Conservation (phyloP, 2,113 vertebrate species). For the Cyprinodon tularosa region DNA sequence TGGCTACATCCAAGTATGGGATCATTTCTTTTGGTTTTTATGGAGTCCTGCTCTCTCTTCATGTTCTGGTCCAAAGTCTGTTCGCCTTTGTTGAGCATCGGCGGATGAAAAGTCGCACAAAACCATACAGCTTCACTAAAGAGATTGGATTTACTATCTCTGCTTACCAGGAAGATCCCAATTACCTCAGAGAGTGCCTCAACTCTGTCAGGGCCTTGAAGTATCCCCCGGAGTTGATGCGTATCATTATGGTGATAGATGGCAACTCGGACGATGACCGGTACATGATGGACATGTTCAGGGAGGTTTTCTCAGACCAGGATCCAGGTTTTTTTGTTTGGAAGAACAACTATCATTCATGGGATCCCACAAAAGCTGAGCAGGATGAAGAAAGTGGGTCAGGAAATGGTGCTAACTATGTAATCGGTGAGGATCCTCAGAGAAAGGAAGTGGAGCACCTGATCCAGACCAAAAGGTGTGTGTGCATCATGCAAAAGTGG, state of each 20-base stretch:
- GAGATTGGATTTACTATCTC: slow-evolving; percentile 89
- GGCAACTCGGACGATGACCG: slow-evolving; percentile 86
- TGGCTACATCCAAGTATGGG: slow-evolving; percentile 76
- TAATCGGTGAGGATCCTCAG: slow-evolving; percentile 79
- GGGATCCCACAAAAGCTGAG: slow-evolving; percentile 58
- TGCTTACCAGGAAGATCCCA: slow-evolving; percentile 87
- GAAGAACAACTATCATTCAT: slow-evolving; percentile 88
- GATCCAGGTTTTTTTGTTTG: slow-evolving; percentile 84
- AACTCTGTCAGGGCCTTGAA: slow-evolving; percentile 79
- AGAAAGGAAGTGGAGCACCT: slow-evolving; percentile 82
- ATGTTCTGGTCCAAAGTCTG: slow-evolving; percentile 86
- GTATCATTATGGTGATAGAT: slow-evolving; percentile 89
- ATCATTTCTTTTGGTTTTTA: slow-evolving; percentile 91
- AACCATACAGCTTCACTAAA: slow-evolving; percentile 75
- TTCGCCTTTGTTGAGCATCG: slow-evolving; percentile 88
- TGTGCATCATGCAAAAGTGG: slow-evolving; percentile 93
- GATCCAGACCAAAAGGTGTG: slow-evolving; percentile 82
- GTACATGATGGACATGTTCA: slow-evolving; percentile 94
- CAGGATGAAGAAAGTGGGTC: slow-evolving; percentile 16
- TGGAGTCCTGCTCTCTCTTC: slow-evolving; percentile 84
- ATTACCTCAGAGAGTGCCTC: slow-evolving; percentile 87
- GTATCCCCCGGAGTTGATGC: slow-evolving; percentile 84
- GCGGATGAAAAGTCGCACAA: slow-evolving; percentile 63
- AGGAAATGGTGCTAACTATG: slow-evolving; percentile 47
- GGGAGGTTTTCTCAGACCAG: slow-evolving; percentile 84